A percentile compares a stretch with the other conserved stretches of the same genome.
Conservation (phyloP, 2,797 vertebrate species). For the Amphiprion clarkii region DNA sequence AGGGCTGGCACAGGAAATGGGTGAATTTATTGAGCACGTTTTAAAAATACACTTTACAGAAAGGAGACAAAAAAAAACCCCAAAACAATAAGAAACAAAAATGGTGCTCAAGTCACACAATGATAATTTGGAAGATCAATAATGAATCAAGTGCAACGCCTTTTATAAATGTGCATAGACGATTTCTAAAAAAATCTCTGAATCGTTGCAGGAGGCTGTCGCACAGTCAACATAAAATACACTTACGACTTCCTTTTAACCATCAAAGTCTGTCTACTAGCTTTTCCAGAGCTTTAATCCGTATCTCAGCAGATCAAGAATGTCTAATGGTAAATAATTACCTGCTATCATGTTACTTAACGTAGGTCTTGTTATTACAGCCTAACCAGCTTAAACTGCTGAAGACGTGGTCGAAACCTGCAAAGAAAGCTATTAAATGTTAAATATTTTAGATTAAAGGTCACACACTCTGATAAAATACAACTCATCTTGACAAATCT, state of each 20-base stretch:
- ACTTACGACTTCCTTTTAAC: too few species aligned
- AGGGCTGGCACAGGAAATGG: not conserved
- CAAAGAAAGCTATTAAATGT: not conserved
- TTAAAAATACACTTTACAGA: not conserved
- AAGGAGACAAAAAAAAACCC: not conserved
- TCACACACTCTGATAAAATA: not conserved
- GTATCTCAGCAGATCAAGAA: not conserved
- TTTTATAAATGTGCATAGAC: not conserved
- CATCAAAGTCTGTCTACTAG: too few species aligned
- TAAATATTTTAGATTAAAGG: not conserved
- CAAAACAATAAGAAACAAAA: not conserved
- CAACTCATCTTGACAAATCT: too few species aligned
- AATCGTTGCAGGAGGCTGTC: not conserved
- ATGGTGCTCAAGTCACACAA: not conserved
- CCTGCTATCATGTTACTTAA: not conserved
- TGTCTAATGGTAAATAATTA: not conserved
- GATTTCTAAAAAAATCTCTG: not conserved
- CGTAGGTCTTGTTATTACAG: not conserved
- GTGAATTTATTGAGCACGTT: slow-evolving; percentile 2
- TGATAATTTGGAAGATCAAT: not conserved
- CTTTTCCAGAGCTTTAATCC: not conserved
- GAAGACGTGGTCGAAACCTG: not conserved
- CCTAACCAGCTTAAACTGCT: not conserved
- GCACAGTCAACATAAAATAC: too few species aligned
- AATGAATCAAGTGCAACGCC: too few species aligned